phyloP scores from a whole-genome alignment of 2,888 invertebrate genomes.

The Dromius quadrimaculatus region DNA sequence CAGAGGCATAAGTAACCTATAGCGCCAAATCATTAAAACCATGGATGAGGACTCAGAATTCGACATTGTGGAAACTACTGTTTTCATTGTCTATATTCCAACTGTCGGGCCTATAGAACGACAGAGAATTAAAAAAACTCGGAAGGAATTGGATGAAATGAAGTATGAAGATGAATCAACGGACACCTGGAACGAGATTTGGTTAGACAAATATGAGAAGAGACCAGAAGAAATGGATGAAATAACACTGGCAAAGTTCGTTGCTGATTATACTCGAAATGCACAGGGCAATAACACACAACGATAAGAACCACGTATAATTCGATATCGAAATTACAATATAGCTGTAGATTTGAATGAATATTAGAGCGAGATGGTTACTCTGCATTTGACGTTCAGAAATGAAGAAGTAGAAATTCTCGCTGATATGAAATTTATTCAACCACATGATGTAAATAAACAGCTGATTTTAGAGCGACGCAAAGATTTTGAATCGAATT shows the following conservation, averaged over 20 bases:
- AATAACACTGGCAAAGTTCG: conserved; percentile 63
- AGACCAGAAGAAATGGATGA: conserved; percentile 61
- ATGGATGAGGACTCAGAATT: conserved; percentile 60
- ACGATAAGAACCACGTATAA: conserved; percentile 58
- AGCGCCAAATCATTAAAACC: conserved; percentile 59
- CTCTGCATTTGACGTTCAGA: conserved; percentile 61
- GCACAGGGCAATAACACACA: conserved; percentile 53
- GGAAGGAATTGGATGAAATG: conserved; percentile 60
- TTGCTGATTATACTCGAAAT: conserved; percentile 58
- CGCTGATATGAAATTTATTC: conserved; percentile 60
- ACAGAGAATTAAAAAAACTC: conserved; percentile 56
- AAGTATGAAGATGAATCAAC: conserved; percentile 61
- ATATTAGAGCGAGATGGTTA: conserved; percentile 62
- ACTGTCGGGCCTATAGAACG: neutral
- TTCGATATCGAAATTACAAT: conserved; percentile 63
- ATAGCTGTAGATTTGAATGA: conserved; percentile 59
- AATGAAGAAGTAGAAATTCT: conserved; percentile 62
- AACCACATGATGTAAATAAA: conserved; percentile 60
- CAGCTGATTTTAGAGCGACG: conserved; percentile 57
- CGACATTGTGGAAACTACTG: conserved; percentile 58
- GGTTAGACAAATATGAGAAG: conserved; percentile 64
- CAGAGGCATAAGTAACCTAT: conserved; percentile 62
- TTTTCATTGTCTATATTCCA: conserved; percentile 60
- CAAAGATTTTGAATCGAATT: conserved; percentile 61
- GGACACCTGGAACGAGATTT: conserved; percentile 64